Evolutionary conservation across 1,140 invertebrate genomes (phyloP).

Genomic region (Achatina immaculata): DNA sequence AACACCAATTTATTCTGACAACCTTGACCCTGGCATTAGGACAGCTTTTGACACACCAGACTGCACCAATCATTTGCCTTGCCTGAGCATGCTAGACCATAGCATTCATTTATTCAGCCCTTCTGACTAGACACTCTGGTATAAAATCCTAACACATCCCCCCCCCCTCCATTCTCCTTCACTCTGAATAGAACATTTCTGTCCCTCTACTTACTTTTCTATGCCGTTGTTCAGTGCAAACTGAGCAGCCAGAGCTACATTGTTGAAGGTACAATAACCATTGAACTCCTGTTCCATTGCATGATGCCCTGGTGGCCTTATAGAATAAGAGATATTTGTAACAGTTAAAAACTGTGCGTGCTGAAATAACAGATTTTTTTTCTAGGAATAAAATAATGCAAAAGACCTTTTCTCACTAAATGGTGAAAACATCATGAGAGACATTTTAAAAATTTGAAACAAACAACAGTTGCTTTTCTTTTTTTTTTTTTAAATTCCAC

Average conservation of each 20-base stretch:
- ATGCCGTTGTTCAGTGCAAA: constrained; percentile 76
- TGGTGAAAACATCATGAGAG: too few species aligned
- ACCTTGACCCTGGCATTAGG: too few species aligned
- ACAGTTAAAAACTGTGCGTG: background rate
- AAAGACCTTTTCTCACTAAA: background rate
- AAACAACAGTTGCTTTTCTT: background rate
- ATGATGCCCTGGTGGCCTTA: constrained; percentile 96
- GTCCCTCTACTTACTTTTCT: constrained; percentile 48
- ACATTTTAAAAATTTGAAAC: background rate
- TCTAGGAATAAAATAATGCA: background rate
- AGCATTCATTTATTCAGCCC: too few species aligned
- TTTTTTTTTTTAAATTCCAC: too few species aligned
- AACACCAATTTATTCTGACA: too few species aligned
- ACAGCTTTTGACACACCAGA: too few species aligned
- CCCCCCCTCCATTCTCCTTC: too few species aligned
- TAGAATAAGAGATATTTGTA: background rate
- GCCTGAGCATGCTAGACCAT: too few species aligned
- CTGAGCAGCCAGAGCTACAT: constrained; percentile 92
- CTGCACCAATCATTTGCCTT: too few species aligned
- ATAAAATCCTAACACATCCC: too few species aligned
- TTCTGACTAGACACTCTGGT: too few species aligned
- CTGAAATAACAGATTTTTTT: background rate
- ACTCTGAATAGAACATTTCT: too few species aligned
- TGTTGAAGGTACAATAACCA: constrained; percentile 99
- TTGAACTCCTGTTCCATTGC: constrained; percentile 88